Evolutionary conservation across 1,140 invertebrate genomes (phyloP).

Genomic region (Hormaphis cornu): DNA sequence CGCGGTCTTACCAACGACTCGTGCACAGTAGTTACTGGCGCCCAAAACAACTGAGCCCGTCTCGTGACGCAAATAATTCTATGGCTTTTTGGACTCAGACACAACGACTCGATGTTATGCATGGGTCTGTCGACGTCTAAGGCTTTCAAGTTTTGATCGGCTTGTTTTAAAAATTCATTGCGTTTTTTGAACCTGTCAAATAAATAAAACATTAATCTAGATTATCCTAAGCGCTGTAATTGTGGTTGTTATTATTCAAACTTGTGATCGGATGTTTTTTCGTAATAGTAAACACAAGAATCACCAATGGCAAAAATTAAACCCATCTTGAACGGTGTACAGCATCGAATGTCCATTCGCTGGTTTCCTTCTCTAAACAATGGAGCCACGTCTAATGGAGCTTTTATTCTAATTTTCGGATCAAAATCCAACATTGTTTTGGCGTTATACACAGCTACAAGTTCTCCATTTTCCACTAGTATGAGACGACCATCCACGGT

Average conservation of each 20-base stretch:
- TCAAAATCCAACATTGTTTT: conserved; percentile 34
- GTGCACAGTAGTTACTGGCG: conserved; percentile 24
- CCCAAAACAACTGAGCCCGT: conserved; percentile 54
- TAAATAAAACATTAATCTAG: background rate
- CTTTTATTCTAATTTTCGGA: conserved; percentile 18
- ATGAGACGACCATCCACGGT: conserved; percentile 62
- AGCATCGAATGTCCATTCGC: conserved; percentile 12
- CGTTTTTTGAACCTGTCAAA: background rate
- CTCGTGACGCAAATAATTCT: conserved; percentile 50
- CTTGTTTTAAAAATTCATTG: background rate
- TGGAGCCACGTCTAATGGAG: conserved; percentile 7
- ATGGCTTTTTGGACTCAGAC: conserved; percentile 48
- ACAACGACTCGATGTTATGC: conserved; percentile 40
- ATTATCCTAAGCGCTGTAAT: background rate
- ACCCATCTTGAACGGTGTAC: background rate
- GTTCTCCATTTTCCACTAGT: conserved; percentile 68
- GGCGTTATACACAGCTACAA: conserved; percentile 54
- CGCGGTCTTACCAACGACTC: background rate
- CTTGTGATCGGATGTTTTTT: conserved; percentile 15
- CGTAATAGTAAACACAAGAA: background rate
- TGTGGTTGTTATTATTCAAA: background rate
- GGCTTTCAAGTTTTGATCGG: background rate
- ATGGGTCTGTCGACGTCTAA: conserved; percentile 9
- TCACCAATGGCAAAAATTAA: conserved; percentile 8
- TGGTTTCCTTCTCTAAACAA: background rate